Conservation (phyloP, 2,888 invertebrate species). For the Drosophila longiperda region DNA sequence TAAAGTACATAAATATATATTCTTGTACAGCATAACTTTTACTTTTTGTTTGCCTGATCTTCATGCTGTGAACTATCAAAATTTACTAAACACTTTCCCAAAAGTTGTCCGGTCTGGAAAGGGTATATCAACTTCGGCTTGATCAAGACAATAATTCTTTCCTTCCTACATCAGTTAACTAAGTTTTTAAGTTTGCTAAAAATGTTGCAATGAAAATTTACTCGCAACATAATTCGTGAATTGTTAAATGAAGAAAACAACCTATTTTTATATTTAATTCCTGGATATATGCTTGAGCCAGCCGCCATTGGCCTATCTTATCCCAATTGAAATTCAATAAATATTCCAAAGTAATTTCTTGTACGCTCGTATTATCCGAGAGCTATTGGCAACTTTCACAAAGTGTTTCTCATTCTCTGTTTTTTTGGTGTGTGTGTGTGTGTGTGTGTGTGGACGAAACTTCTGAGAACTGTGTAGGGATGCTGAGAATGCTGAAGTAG, state of each 20-base stretch:
- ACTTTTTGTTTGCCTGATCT: background rate
- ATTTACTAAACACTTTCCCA: background rate
- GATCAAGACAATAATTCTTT: fast-evolving
- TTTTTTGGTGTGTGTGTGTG: constrained; percentile 47
- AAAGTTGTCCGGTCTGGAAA: background rate
- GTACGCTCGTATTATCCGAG: constrained; percentile 5
- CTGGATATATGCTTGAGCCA: background rate
- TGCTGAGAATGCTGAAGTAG: background rate
- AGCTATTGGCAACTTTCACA: constrained; percentile 59
- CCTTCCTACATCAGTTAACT: background rate
- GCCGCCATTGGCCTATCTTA: background rate
- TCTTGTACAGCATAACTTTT: background rate
- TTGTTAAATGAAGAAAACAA: background rate
- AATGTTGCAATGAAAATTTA: background rate
- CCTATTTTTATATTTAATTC: background rate
- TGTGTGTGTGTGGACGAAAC: constrained; percentile 37
- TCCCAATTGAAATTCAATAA: constrained; percentile 20
- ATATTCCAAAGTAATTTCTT: constrained; percentile 7
- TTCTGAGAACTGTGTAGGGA: constrained; percentile 26
- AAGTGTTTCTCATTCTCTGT: constrained; percentile 40
- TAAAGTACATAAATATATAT: background rate
- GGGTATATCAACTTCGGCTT: background rate
- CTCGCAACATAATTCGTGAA: background rate
- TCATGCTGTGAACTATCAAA: background rate
- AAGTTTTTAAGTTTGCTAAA: background rate